Evolutionary conservation across 2,113 vertebrate species (phyloP), one percentile per base, ranked within the genome.

Genomic region (Eolophus roseicapilla): DNA sequence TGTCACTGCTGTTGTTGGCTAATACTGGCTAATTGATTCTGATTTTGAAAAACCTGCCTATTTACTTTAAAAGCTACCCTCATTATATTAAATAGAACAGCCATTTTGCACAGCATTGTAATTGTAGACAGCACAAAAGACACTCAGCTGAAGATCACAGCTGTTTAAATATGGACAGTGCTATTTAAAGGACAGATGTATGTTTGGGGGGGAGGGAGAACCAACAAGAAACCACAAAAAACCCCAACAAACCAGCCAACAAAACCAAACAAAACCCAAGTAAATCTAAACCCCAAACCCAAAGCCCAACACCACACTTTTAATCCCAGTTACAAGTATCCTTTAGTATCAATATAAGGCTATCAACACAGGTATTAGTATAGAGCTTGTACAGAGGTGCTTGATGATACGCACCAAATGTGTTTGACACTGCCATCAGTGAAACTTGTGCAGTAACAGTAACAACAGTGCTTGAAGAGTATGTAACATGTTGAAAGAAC

Each of bases 11-110:
- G 33, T 49, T 93, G 39, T 68, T 93, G 64, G 35, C 68, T 95
- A 96, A 95, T 96, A 96, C 93, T 92, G 33, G 57, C 13, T 96
- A 95, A 96, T 90, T 92, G 62, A 95, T 95, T 92, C 65, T 80
- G 44, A 89, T 91, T 97, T 94, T 93, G 64, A 92, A 97, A 97
- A 97, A 74, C 13, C 35, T 79, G 60, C 46, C 52, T 85, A 12
- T 86, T 81, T 93, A 86, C 76, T 97, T 90, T 83, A 69, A 86
- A 95, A 96, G 47, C 70, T 87, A 67, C 47, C 50, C 13, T 92
- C 69, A 46, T 94, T 92, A 87, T 64, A 93, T 92, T 82, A 78
- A 97, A 84, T 3, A 52, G 50, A 91, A 86, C 35, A 90, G 64
- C 67, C 55, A 64, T 84, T 96, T 93, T 94, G 49, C 49, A 82